Evolutionary conservation across 2,113 vertebrate genomes (phyloP).

Genomic region (Coracopsis vasa): DNA sequence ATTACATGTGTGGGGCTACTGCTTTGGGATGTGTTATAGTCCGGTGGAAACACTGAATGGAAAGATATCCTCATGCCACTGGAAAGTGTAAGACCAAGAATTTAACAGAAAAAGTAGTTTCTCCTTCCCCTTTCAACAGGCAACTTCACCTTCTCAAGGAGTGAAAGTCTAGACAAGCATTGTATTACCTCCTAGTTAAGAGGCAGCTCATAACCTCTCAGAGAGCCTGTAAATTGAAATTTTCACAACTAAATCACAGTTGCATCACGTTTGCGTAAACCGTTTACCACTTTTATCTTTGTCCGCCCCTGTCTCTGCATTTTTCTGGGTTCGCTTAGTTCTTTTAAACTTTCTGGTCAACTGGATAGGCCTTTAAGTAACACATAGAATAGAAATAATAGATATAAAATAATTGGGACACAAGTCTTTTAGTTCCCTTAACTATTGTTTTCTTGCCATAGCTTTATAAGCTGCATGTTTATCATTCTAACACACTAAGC

Average conservation of each 20-base stretch:
- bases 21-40: not conserved
- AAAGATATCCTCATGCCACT: not conserved
- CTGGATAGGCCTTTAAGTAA: not conserved
- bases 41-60: not conserved
- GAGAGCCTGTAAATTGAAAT: not conserved
- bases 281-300: not conserved
- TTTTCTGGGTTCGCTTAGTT: not conserved
- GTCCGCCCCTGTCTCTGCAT: not conserved
- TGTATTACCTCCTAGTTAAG: not conserved
- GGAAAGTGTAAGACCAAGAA: not conserved
- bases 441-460: not conserved
- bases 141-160: not conserved
- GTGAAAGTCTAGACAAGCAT: not conserved
- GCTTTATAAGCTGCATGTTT: not conserved
- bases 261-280: not conserved
- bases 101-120: not conserved
- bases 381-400: not conserved
- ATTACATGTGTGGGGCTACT: accelerated
- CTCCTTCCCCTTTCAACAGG: not conserved
- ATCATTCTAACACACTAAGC: not conserved
- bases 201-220: not conserved
- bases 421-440: not conserved
- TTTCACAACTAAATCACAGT: not conserved
- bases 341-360: not conserved
- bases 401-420: not conserved